Evolutionary conservation across 2,797 vertebrate species (phyloP).

Genomic region (Enoplosus armatus): DNA sequence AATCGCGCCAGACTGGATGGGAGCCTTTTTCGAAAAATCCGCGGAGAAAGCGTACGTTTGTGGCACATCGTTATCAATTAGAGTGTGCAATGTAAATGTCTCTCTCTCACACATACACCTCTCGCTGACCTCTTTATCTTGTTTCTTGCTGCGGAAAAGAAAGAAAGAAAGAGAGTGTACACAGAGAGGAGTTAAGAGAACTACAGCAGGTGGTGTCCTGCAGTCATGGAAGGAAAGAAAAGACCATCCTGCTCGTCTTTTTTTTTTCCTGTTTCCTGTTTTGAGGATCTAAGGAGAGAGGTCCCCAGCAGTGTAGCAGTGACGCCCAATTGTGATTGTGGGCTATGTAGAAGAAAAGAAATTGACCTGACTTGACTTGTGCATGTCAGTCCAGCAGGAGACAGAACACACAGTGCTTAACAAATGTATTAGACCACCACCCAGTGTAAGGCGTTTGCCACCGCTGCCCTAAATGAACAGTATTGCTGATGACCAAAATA

Average conservation of each 20-base stretch:
- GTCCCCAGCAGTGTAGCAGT: not conserved
- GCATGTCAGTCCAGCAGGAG: too few species aligned
- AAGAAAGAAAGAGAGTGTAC: not conserved
- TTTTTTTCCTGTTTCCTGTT: not conserved
- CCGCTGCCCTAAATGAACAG: too few species aligned
- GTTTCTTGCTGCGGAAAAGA: conserved; percentile 23
- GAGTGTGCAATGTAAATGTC: too few species aligned
- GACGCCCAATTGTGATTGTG: not conserved
- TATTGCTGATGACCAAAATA: too few species aligned
- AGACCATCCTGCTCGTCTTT: not conserved
- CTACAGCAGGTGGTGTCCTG: not conserved
- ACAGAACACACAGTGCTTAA: too few species aligned
- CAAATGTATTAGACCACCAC: too few species aligned
- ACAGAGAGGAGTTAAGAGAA: conserved; percentile 1
- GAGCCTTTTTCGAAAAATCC: too few species aligned
- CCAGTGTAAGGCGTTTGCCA: too few species aligned
- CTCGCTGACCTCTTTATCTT: conserved; percentile 34
- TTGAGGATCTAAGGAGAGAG: not conserved
- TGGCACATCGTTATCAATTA: too few species aligned
- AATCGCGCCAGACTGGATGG: too few species aligned
- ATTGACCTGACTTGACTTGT: not conserved
- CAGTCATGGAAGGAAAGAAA: not conserved
- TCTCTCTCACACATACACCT: conserved; percentile 8
- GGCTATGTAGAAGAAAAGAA: not conserved
- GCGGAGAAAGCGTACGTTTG: too few species aligned